phyloP scores from a whole-genome alignment of 1,140 invertebrate genomes.

The Dreissena rostriformis region DNA sequence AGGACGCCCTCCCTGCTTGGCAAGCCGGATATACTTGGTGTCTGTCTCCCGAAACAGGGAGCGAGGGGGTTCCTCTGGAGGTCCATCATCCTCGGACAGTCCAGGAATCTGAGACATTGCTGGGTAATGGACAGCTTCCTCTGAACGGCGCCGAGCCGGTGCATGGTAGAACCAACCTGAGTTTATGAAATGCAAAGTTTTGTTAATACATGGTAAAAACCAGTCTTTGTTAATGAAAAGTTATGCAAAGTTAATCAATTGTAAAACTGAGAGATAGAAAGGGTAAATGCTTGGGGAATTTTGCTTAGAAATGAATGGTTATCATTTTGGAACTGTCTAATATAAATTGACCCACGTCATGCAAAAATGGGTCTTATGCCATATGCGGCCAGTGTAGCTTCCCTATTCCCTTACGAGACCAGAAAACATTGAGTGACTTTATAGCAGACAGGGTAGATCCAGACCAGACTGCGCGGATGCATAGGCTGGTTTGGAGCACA shows the following conservation, averaged over 20 bases:
- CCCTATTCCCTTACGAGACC: no score
- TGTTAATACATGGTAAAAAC: neutral
- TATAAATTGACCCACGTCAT: neutral
- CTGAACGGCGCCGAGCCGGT: constrained; percentile 55
- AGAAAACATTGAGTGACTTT: no score
- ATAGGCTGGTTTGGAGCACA: no score
- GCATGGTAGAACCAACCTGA: constrained; percentile 80
- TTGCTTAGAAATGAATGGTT: neutral
- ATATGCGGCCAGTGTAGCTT: no score
- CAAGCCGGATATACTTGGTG: constrained; percentile 76
- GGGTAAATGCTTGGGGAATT: neutral
- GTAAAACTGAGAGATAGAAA: no score
- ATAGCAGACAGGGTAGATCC: no score
- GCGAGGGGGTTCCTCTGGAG: constrained; percentile 56
- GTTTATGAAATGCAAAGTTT: constrained; percentile 8
- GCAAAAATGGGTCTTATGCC: neutral
- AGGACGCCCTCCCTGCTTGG: constrained; percentile 77
- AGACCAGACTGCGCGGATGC: no score
- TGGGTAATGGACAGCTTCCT: constrained; percentile 66
- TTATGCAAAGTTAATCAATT: neutral
- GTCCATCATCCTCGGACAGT: constrained; percentile 64
- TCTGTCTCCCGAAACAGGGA: constrained; percentile 75
- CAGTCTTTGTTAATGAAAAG: neutral
- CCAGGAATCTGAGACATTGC: constrained; percentile 77
- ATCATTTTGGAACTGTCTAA: neutral